Evolutionary conservation across 1,140 invertebrate species (phyloP).

Genomic region (Acromyrmex heyeri): DNA sequence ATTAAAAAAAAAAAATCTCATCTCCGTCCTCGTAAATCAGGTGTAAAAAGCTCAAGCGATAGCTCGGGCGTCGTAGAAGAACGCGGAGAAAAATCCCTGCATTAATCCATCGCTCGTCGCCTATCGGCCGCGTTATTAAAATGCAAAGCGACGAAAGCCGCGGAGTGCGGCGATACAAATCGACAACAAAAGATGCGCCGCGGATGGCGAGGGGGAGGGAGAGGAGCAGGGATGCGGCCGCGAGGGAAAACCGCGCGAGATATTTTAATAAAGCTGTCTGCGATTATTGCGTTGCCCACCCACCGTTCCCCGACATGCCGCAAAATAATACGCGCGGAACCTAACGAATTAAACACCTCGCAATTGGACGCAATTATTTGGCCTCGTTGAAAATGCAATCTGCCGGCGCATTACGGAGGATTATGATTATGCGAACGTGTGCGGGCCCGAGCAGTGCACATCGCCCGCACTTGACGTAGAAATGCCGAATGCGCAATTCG

Average conservation of each 20-base stretch:
- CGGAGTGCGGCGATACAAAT: no score
- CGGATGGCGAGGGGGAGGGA: no score
- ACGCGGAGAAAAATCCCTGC: no score
- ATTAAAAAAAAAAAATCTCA: conserved; percentile 25
- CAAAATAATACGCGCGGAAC: conserved; percentile 47
- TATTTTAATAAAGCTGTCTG: conserved; percentile 61
- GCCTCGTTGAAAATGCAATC: conserved; percentile 64
- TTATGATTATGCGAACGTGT: conserved; percentile 47
- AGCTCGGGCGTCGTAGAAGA: no score
- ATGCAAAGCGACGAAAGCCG: no score
- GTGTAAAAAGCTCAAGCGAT: background rate
- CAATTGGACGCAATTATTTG: conserved; percentile 66
- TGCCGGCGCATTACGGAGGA: conserved; percentile 31
- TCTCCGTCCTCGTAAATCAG: background rate
- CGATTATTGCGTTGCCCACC: conserved; percentile 44
- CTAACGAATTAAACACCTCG: conserved; percentile 60
- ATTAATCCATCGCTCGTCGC: no score
- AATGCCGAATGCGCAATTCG: conserved; percentile 46
- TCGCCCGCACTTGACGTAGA: background rate
- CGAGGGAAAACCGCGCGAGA: conserved; percentile 31
- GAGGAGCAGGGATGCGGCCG: background rate
- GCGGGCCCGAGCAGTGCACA: background rate
- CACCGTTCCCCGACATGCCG: background rate
- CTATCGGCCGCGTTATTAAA: no score
- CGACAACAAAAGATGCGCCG: no score